Percentiles rank a stretch among this genome's conserved stretches.
These are phyloP conservation scores for Botrylloides violaceus DNA, from an alignment of 23 tunicate species.

Conservation along the genomic window DNA sequence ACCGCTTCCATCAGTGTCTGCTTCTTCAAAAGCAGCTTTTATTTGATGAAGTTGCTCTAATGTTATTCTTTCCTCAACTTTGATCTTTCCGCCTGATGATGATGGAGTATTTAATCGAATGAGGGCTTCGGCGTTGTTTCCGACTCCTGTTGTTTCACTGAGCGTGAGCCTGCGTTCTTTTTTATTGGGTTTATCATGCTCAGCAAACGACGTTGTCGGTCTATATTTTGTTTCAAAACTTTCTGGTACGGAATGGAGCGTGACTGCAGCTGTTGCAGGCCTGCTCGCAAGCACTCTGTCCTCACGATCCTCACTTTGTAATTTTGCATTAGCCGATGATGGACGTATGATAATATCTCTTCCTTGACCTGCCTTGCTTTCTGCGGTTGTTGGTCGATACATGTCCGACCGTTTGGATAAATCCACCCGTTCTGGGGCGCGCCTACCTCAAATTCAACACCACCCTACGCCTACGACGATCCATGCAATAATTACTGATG, in stretches of 20 bases:
- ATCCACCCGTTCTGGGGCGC: no score
- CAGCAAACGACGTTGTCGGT: background rate
- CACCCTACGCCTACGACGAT: background rate
- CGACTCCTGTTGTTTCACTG: slow-evolving; percentile 55
- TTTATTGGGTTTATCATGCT: background rate
- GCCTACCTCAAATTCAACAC: slow-evolving; percentile 12
- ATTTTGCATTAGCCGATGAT: slow-evolving; percentile 62
- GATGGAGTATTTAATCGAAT: slow-evolving; percentile 80
- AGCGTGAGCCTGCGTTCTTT: slow-evolving; percentile 65
- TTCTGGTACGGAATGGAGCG: background rate
- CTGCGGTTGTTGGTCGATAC: slow-evolving; percentile 13
- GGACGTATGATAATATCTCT: slow-evolving; percentile 35
- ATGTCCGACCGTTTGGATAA: slow-evolving; percentile 23
- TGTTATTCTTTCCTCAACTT: slow-evolving; percentile 88
- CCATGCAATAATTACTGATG: background rate
- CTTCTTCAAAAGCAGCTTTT: slow-evolving; percentile 80
- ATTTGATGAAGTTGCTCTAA: slow-evolving; percentile 84
- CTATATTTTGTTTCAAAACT: background rate
- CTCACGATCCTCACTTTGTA: slow-evolving; percentile 33
- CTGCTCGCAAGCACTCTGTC: slow-evolving; percentile 12
- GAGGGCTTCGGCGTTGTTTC: slow-evolving; percentile 48
- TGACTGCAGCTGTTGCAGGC: slow-evolving; percentile 34
- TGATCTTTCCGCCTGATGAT: slow-evolving; percentile 47
- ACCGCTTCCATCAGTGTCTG: slow-evolving; percentile 91
- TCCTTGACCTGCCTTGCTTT: background rate